Conservation (phyloP, 1,140 invertebrate genomes). For the Apis dorsata region DNA sequence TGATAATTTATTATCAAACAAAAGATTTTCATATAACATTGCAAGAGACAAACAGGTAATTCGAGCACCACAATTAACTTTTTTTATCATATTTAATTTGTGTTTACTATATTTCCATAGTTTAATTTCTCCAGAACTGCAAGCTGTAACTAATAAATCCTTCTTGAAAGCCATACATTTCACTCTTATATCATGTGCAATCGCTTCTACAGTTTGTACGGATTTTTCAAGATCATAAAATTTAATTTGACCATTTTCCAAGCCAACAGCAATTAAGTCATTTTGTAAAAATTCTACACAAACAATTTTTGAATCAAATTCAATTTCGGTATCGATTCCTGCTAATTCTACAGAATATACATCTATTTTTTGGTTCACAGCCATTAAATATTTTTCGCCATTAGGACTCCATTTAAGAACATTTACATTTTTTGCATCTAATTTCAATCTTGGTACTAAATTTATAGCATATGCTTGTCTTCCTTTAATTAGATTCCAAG, state of each 20-base stretch:
- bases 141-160: constrained; percentile 82
- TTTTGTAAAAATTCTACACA: constrained; percentile 84
- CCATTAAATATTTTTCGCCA: constrained; percentile 87
- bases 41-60: constrained; percentile 75
- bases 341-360: constrained; percentile 89
- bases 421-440: constrained; percentile 79
- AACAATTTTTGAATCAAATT: constrained; percentile 83
- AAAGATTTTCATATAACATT: constrained; percentile 41
- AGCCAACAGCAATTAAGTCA: constrained; percentile 83
- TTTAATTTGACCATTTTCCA: constrained; percentile 86
- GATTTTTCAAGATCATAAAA: constrained; percentile 81
- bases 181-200: constrained; percentile 85
- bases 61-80: constrained; percentile 72
- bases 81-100: constrained; percentile 74
- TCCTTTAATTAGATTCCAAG: constrained; percentile 97
- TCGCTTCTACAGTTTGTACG: constrained; percentile 78
- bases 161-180: constrained; percentile 83
- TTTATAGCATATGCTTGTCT: constrained; percentile 93
- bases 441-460: constrained; percentile 83
- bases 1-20: neutral
- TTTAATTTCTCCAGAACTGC: constrained; percentile 89
- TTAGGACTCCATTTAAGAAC: constrained; percentile 84
- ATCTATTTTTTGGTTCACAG: constrained; percentile 85
- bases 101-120: constrained; percentile 83
- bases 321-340: constrained; percentile 82